These are phyloP conservation scores for Quadroppia sp. DNA, from an alignment of 2,888 invertebrate genomes.

Conservation along the genomic window DNA sequence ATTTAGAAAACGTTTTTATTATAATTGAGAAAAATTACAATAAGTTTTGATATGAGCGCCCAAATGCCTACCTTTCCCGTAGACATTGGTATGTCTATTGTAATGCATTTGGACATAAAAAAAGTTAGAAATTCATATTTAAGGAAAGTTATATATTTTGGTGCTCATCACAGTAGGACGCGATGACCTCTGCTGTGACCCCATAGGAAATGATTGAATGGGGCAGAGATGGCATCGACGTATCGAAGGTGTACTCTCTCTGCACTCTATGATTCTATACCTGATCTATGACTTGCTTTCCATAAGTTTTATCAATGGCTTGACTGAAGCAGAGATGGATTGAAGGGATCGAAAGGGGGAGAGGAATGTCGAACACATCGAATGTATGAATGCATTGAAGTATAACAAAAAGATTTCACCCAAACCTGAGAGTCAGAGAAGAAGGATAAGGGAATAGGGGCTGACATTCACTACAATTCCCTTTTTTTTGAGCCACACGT, in stretches of 20 bases:
- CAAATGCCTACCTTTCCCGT: not conserved
- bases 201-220: constrained; percentile 36
- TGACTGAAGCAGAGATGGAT: constrained; percentile 25
- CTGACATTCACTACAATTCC: not conserved
- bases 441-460: constrained; percentile 32
- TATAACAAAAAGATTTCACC: constrained; percentile 37
- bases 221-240: not conserved
- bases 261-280: not conserved
- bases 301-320: constrained; percentile 18
- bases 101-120: constrained; percentile 17
- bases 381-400: not conserved
- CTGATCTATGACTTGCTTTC: constrained; percentile 30
- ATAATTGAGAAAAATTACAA: not conserved
- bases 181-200: constrained; percentile 34
- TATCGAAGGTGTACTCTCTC: constrained; percentile 26
- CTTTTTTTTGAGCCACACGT: constrained; percentile 19
- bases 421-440: constrained; percentile 7
- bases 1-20: not conserved
- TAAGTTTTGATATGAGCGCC: not conserved
- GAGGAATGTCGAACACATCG: constrained; percentile 28
- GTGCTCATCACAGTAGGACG: constrained; percentile 22
- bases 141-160: constrained; percentile 25
- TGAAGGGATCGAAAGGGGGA: constrained; percentile 32
- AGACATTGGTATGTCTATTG: constrained; percentile 18
- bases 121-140: constrained; percentile 35